A percentile compares a stretch with the other conserved stretches of the same genome.
phyloP scores from a whole-genome alignment of 2,113 vertebrate genomes.

The Melospiza melodia region DNA sequence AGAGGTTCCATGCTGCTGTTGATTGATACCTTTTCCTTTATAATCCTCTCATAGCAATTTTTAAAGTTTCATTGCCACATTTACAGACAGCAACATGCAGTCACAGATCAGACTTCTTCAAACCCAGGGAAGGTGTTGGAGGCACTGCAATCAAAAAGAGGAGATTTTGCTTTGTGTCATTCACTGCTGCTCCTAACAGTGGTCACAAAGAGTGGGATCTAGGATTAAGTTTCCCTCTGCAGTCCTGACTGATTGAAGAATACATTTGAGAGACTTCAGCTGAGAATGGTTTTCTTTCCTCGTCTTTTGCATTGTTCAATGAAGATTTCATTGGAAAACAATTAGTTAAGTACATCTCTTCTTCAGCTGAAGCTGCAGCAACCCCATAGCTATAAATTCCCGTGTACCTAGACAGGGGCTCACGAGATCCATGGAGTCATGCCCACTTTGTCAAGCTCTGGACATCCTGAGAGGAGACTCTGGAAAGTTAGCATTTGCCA shows the following conservation, averaged over 20 bases:
- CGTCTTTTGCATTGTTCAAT: background rate
- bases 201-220: background rate
- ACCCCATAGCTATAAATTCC: background rate
- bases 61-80: background rate
- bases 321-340: constrained; percentile 16
- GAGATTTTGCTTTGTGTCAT: background rate
- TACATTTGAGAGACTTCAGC: background rate
- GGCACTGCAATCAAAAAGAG: background rate
- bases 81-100: background rate
- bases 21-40: background rate
- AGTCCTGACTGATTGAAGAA: background rate
- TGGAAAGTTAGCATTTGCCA: background rate
- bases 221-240: background rate
- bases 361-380: background rate
- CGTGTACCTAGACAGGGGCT: background rate
- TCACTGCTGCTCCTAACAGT: background rate
- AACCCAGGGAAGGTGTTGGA: background rate
- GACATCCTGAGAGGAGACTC: background rate
- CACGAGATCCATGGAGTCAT: constrained; percentile 4
- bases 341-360: background rate
- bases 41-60: background rate
- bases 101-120: background rate
- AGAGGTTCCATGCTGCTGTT: background rate
- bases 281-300: background rate
- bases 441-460: background rate